Evolutionary conservation across 2,888 invertebrate species (phyloP), one percentile per base, ranked within the genome.

Genomic region (Litoditis marina): DNA sequence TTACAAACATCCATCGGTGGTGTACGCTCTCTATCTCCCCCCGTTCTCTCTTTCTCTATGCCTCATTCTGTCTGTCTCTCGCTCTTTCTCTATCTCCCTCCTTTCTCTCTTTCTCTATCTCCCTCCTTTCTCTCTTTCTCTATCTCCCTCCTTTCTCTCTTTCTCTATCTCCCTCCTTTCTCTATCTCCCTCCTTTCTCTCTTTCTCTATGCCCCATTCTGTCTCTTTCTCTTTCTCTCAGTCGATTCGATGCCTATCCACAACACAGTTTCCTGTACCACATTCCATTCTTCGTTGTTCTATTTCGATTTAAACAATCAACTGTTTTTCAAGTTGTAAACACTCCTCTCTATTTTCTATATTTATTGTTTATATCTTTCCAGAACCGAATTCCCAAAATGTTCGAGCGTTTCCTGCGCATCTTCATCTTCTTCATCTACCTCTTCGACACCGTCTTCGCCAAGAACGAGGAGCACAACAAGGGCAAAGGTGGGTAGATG

Each of bases 391-490:
- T n/a, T n/a, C n/a, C n/a, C n/a, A 68, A 50, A 58, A 72, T 72
- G 72, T 56, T 72, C 46, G 72, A 72, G 66, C 61, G 68, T 44
- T 63, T 72, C 57, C 62, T 72, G 53, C 65, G 72, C 57, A 59
- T 72, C 3, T 64, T 72, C 64, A 69, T 72, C 53, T 69, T 72
- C 61, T 56, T 69, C 57, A 60, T 72, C 60, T 72, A 62, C 60
- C 58, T 72, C 16, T 72, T 69, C 64, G 72, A 72, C 57, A 72
- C 72, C 11, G 56, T 72, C 52, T 69, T 72, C 34, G 72, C 68
- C n/a, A 4, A 32, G n/a, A 62, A 54, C 19, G 72, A 72, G 42
- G 64, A 63, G 52, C 67, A 72, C 62, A 72, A 72, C 47, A 72
- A 72, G 30, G 72, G 69, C 63, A 69, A 69, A 62, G 72, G 72